These are phyloP conservation scores for Rhagophthalmus giganteus DNA, from an alignment of 2,888 invertebrate species.

Conservation along the genomic window DNA sequence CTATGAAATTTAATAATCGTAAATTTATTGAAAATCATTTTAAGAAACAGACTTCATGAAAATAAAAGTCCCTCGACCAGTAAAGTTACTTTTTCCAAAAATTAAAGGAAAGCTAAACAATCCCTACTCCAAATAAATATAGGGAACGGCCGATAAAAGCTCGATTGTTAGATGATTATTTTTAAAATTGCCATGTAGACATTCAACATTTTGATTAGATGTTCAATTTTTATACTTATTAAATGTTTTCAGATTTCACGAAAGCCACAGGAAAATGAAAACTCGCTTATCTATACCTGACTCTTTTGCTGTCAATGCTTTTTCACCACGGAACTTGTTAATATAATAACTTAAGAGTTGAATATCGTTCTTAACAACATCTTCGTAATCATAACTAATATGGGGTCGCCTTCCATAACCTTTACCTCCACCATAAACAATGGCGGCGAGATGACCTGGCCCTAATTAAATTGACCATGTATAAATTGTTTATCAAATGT, in stretches of 20 bases:
- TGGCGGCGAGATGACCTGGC: slow-evolving; percentile 80
- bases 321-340: slow-evolving; percentile 64
- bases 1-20: too few relatives aligned
- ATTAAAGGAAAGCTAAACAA: too few relatives aligned
- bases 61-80: too few relatives aligned
- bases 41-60: too few relatives aligned
- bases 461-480: slow-evolving; percentile 56
- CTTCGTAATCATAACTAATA: slow-evolving; percentile 62
- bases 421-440: slow-evolving; percentile 81
- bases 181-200: too few relatives aligned
- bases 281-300: slow-evolving; percentile 17
- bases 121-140: too few relatives aligned
- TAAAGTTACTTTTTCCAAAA: too few relatives aligned
- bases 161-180: too few relatives aligned
- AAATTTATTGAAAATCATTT: too few relatives aligned
- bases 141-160: too few relatives aligned
- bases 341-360: slow-evolving; percentile 86
- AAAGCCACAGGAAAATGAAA: neutral
- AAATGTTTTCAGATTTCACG: slow-evolving; percentile 19
- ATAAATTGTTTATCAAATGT: neutral
- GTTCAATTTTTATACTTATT: too few relatives aligned
- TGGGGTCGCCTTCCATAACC: slow-evolving; percentile 74
- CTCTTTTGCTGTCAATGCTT: slow-evolving; percentile 52
- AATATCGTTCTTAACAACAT: slow-evolving; percentile 81
- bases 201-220: too few relatives aligned